Base-by-base conservation (phyloP, 2,113 vertebrate species). In the Callochromis pleurospilus region DNA sequence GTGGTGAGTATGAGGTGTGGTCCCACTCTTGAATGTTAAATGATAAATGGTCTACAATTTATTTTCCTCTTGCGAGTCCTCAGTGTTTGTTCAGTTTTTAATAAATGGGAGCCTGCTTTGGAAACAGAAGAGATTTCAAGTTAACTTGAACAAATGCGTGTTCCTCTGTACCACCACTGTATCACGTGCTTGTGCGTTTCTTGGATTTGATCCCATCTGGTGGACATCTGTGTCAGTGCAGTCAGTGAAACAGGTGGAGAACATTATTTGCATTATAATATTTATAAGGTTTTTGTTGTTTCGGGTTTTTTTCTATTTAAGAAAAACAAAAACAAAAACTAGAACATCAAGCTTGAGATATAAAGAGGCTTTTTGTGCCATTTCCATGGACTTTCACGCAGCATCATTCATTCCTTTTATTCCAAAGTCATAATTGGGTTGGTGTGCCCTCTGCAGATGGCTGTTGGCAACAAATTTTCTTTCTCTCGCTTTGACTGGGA, bases 361-460 rank as follows among this genome's bases (percentile, higher is more conserved):
- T 51, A 7, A 77, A 77, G 2, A 77, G 3, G 0, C 73, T 77
- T 33, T 77, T 49, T 75, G 73, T 33, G 45, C 26, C 17, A 12
- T 51, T 77, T 77, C 73, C 73, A 31, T 29, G 10, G 11, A 77
- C 26, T 49, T 77, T 77, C 15, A n/a, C 0, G 0, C 45, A 5
- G 70, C 45, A 24, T 65, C 42, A 49, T 17, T 21, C 15, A 7
- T 21, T 82, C 31, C 9, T 33, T 51, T 51, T 13, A n/a, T 82
- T 31, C 60, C 14, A 11, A 31, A 51, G 42, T 53, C 7, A 24
- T 7, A 36, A 13, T 54, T 82, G 4, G 21, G 36, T 62, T 42
- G 51, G 26, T 62, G 68, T 58, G 68, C 82, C 80, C 65, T 80
- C 88, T 83, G 83, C 83, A 86, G 90, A 73, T 60, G 21, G 40